A percentile compares a stretch with the other conserved stretches of the same genome.
These are phyloP conservation scores for Drosophila simulans DNA, from an alignment of 1,140 invertebrate genomes.

Conservation along the genomic window DNA sequence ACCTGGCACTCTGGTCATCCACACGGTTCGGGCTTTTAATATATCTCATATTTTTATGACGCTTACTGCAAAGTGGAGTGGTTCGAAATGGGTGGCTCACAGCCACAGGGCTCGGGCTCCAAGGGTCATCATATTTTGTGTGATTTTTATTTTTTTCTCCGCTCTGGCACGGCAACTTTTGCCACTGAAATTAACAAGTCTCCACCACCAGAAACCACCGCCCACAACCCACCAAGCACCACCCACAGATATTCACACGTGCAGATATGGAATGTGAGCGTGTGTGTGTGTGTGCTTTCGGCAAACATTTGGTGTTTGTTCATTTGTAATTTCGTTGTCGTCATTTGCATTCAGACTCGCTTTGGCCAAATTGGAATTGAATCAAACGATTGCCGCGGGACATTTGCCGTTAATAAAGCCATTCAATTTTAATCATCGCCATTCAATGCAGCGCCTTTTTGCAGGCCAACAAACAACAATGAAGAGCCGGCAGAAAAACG, in stretches of 20 bases:
- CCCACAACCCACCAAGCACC: slow-evolving; percentile 3
- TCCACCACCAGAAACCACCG: slow-evolving; percentile 10
- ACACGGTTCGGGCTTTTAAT: slow-evolving; percentile 66
- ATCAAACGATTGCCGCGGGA: slow-evolving; percentile 67
- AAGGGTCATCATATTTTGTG: slow-evolving; percentile 74
- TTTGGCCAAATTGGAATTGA: slow-evolving; percentile 64
- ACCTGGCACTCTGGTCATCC: slow-evolving; percentile 46
- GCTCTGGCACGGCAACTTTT: slow-evolving; percentile 57
- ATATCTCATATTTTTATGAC: slow-evolving; percentile 81
- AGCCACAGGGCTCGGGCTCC: not conserved
- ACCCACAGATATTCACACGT: slow-evolving; percentile 2
- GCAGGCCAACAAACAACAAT: slow-evolving; percentile 24
- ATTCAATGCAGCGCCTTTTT: slow-evolving; percentile 38
- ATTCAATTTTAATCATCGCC: slow-evolving; percentile 76
- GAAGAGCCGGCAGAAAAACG: slow-evolving; percentile 18
- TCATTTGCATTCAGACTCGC: slow-evolving; percentile 50
- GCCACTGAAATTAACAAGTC: slow-evolving; percentile 78
- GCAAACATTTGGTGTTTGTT: slow-evolving; percentile 73
- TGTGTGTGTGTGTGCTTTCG: slow-evolving; percentile 28
- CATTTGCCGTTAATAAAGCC: slow-evolving; percentile 69
- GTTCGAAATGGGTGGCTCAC: slow-evolving; percentile 3
- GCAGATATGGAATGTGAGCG: slow-evolving; percentile 23
- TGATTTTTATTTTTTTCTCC: slow-evolving; percentile 50
- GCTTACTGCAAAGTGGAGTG: slow-evolving; percentile 30
- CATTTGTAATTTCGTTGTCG: slow-evolving; percentile 60